Base-by-base conservation (phyloP, 1,140 invertebrate species). In the Eupeodes corollae region DNA sequence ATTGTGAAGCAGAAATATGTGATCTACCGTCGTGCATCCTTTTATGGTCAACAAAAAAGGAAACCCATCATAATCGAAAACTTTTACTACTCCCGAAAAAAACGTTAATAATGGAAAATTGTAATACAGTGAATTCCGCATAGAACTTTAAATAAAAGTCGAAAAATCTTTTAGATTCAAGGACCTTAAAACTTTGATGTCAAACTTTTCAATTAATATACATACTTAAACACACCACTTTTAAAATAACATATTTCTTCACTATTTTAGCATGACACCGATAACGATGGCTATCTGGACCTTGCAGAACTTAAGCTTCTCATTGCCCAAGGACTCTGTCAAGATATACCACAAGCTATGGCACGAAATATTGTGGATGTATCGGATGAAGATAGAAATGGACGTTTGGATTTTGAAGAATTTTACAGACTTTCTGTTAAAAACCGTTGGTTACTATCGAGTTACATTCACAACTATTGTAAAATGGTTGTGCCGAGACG, bases 371-470 rank as follows among this genome's bases (percentile, higher is more conserved):
- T 91, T 47, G 74, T 90, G 69, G 62, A 71, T 6, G 73, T 79
- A 46, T 79, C 79, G 10, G 88, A 91, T 69, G 61, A 69, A 13
- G 78, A 91, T 64, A 75, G 79, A 55, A 80, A 85, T 56, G 83
- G 83, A 3, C 77, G 78, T 43, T 63, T 91, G 42, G 79, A 83
- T 55, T 88, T 83, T 60, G 71, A 79, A 19, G 88, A 91, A 71
- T 91, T 91, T 60, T 76, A 87, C 35, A 69, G 74, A 11, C 84
- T 91, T 82, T 84, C 88, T 56, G 71, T 77, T 60, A 70, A 73
- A 49, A 73, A 57, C 52, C 71, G 58, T 68, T 82, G 45, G 77
- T 79, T 52, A 73, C 78, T 56, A 72, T 77, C 59, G 68, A 75
- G 49, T 63, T 77, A 43, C 79, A 79, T 63, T 74, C 77, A 42